Percentiles rank a stretch among this genome's conserved stretches.
These are phyloP conservation scores for Taeniopygia guttata DNA, from an alignment of 2,797 vertebrate species.

Conservation along the genomic window DNA sequence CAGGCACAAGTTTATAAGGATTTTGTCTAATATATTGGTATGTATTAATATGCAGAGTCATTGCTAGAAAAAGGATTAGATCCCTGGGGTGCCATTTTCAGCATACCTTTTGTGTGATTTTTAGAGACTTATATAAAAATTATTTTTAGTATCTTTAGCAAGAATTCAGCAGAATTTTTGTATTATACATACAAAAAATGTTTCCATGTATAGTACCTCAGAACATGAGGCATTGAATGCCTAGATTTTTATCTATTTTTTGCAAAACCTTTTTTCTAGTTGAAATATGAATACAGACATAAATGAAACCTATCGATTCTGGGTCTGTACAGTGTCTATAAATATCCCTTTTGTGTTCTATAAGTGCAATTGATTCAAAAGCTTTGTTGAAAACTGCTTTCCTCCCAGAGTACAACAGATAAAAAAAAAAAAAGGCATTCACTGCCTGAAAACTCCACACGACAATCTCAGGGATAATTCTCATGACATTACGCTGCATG, in stretches of 20 bases:
- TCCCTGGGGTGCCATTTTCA: conserved; percentile 61
- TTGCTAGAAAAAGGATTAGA: conserved; percentile 27
- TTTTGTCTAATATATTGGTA: conserved; percentile 32
- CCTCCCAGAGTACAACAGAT: background rate
- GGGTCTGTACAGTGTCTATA: conserved; percentile 6
- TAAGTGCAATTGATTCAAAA: conserved; percentile 37
- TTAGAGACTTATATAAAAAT: conserved; percentile 8
- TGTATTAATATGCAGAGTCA: conserved; percentile 58
- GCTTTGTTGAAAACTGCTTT: conserved; percentile 38
- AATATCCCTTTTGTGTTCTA: conserved; percentile 39
- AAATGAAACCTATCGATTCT: background rate
- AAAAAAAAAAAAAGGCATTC: background rate
- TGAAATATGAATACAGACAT: background rate
- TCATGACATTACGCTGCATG: background rate
- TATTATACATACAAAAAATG: background rate
- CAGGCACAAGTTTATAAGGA: conserved; percentile 32
- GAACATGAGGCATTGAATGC: background rate
- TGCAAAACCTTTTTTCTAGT: background rate
- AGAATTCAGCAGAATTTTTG: conserved; percentile 21
- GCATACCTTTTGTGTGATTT: conserved; percentile 48
- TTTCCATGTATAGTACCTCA: background rate
- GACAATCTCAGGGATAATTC: conserved; percentile 25
- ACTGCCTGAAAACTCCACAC: conserved; percentile 27
- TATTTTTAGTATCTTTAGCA: background rate
- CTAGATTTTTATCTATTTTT: background rate